Evolutionary conservation across 1,140 invertebrate genomes (phyloP), one percentile per base, ranked within the genome.

Genomic region (Drosophila prosaltans): DNA sequence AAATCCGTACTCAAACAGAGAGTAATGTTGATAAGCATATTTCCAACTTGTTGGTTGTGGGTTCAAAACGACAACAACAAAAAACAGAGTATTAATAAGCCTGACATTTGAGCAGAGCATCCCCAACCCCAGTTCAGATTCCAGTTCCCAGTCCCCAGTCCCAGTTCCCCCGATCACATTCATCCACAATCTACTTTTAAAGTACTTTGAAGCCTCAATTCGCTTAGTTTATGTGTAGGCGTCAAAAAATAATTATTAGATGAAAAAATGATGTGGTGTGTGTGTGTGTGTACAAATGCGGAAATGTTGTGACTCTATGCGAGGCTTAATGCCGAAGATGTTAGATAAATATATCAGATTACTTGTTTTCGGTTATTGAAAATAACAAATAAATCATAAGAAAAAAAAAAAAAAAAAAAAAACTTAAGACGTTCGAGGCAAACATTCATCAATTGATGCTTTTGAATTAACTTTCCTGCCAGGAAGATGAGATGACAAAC

Each of bases 331-430:
- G 80, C 84, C 83, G 81, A 79, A 82, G 83, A 89, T 88, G 83
- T 88, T 74, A 73, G 73, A 83, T 77, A 89, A 88, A 88, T 88
- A 83, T 88, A 89, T 88, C 83, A 88, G 83, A 88, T 88, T 88
- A 89, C 83, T 61, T 69, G 68, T 72, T 86, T 85, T 82, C 68
- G 68, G 61, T 76, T 43, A 60, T 54, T 48, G 55, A 36, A 74
- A 55, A 61, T 57, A 48, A 68, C 28, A 73, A 80, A 74, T 54
- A 54, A 45, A 61, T 26, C 21, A 51, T 51, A n/a, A 1, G 16
- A 16, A 16, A 16, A 16, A 16, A 16, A 41, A 41, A 41, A 30
- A 43, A n/a, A 16, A 43, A 41, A 41, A 30, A 30, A 43, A n/a
- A 43, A 43, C 11, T 43, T 16, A 51, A 51, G 45, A 26, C 21